phyloP scores from a whole-genome alignment of 2,113 vertebrate genomes.

The Mormyrus iriodes region DNA sequence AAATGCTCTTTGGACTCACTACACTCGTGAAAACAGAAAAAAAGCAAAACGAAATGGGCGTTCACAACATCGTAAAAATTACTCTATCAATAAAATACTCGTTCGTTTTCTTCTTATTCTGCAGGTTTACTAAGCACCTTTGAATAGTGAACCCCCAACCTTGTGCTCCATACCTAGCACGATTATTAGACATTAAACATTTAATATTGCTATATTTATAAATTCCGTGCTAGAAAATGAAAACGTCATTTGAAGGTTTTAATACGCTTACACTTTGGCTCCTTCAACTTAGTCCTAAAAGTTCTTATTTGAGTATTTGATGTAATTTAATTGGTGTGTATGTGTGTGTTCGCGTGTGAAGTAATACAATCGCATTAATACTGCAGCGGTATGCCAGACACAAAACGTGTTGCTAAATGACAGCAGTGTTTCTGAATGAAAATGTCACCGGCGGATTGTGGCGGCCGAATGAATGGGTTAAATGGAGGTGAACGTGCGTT shows the following conservation, averaged over 20 bases:
- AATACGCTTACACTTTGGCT: neutral
- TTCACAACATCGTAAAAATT: neutral
- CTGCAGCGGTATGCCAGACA: neutral
- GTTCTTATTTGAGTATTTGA: neutral
- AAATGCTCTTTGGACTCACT: neutral
- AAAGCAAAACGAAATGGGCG: neutral
- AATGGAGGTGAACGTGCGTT: neutral
- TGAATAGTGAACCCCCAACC: too few relatives aligned
- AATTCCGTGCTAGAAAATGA: neutral
- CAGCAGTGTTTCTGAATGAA: neutral
- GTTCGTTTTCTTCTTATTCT: too few relatives aligned
- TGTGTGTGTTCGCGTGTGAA: too few relatives aligned
- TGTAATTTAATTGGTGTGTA: neutral
- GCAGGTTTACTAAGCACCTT: neutral
- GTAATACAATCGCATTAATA: neutral
- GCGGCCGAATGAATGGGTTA: slow-evolving; percentile 17
- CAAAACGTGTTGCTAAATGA: neutral
- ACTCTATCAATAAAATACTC: neutral
- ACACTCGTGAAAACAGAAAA: neutral
- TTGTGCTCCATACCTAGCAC: neutral
- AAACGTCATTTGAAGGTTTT: neutral
- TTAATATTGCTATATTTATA: too few relatives aligned
- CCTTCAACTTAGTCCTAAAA: neutral
- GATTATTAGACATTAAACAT: neutral
- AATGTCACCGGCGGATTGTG: neutral